Evolutionary conservation across 2,113 vertebrate species (phyloP), one percentile per base, ranked within the genome.

Genomic region (Pomatostomus ruficeps): DNA sequence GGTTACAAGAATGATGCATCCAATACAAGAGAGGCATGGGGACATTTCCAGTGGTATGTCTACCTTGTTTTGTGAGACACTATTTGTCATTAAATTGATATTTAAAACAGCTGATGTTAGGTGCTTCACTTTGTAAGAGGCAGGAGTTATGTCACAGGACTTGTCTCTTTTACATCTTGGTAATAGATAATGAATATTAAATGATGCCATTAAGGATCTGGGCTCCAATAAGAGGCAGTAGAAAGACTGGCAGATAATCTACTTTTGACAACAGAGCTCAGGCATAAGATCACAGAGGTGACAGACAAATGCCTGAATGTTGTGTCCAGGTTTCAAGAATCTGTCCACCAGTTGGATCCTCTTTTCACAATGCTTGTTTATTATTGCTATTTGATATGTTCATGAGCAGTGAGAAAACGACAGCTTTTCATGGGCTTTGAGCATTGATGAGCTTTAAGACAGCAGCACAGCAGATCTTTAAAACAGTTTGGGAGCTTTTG

Each of bases 31-130:
- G 73, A 91, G 91, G 65, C 55, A 74, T 81, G 76, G 89, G 88
- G 89, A 93, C 80, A 77, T 95, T 81, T 80, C 77, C 70, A 67
- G 86, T 80, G 79, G 88, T 89, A 74, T 63, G 83, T 95, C 83
- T 92, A 22, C 68, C 51, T 89, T 90, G 61, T 88, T 93, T 86
- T 85, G 88, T 93, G 90, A 83, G 92, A 70, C 43, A 16, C 58
- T 86, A 28, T 93, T 76, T 66, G 70, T 85, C 58, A 73, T 65
- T 62, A 63, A 73, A 90, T 71, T 92, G 66, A 51, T 35, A 57
- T 71, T 93, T 93, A 67, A 89, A 80, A 59, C 21, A 74, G 51
- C 35, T 88, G 51, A 9, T 76, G 24, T 91, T 79, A 70, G 55
- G 55, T 77, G 38, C 40, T 65, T 8, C 6, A 55, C 73, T 71